Percentiles rank a stretch among this genome's conserved stretches.
Evolutionary conservation across 2,888 invertebrate genomes (phyloP).

Genomic region (Protodeltote pygarga): DNA sequence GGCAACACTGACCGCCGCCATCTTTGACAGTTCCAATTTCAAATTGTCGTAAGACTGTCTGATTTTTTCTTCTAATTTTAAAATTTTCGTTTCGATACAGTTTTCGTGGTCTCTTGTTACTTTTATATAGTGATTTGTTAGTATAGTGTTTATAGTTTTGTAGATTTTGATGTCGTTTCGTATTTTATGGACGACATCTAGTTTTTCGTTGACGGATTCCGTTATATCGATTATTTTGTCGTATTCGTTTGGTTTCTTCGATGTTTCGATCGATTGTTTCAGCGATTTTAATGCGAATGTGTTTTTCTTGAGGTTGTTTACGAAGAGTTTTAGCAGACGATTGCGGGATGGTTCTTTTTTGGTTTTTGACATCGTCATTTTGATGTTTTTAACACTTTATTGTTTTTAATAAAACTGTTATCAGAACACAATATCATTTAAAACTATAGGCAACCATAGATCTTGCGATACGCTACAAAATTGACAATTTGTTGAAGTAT

Average conservation of each 20-base stretch:
- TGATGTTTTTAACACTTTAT: not conserved
- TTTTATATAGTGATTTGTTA: conserved; percentile 82
- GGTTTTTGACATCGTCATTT: conserved; percentile 63
- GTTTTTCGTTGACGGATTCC: conserved; percentile 77
- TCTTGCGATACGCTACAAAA: too few species aligned
- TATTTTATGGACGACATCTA: conserved; percentile 76
- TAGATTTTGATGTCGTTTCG: conserved; percentile 82
- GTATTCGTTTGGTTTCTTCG: conserved; percentile 58
- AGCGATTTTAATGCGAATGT: conserved; percentile 73
- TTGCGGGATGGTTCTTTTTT: conserved; percentile 62
- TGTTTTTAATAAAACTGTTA: not conserved
- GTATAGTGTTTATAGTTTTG: conserved; percentile 77
- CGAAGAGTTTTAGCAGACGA: conserved; percentile 65
- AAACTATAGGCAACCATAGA: too few species aligned
- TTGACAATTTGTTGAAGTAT: too few species aligned
- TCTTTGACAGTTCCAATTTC: conserved; percentile 65
- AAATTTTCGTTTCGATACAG: conserved; percentile 70
- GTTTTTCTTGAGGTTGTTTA: conserved; percentile 72
- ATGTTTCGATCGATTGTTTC: conserved; percentile 67
- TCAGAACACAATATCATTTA: too few species aligned
- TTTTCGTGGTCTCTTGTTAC: conserved; percentile 75
- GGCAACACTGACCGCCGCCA: conserved; percentile 64
- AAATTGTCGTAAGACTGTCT: conserved; percentile 72
- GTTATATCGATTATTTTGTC: conserved; percentile 73
- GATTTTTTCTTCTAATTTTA: conserved; percentile 72